A percentile compares a stretch with the other conserved stretches of the same genome.
These are phyloP conservation scores for Carlito syrichta DNA, from an alignment of 2,113 vertebrate species.

Conservation along the genomic window DNA sequence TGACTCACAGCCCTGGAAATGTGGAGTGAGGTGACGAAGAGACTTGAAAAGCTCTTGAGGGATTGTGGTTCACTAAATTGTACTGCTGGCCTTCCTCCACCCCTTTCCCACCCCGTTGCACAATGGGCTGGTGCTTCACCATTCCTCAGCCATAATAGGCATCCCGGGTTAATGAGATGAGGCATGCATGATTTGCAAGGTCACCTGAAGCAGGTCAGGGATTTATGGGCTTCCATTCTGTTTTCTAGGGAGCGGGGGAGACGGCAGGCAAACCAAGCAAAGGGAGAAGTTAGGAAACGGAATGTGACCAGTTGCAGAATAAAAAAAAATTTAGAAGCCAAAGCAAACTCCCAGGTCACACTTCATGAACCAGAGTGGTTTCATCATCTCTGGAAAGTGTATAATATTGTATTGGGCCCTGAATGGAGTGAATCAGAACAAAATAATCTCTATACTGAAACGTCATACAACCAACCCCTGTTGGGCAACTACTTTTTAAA, in stretches of 20 bases:
- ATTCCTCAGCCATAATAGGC: constrained; percentile 36
- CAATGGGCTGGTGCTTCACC: fast-evolving
- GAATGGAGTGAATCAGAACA: not conserved
- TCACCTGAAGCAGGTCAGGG: constrained; percentile 40
- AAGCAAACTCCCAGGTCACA: constrained; percentile 14
- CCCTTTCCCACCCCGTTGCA: fast-evolving
- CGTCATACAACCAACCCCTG: not conserved
- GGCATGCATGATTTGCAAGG: constrained; percentile 15
- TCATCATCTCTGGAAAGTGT: not conserved
- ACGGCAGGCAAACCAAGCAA: not conserved
- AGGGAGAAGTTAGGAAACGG: constrained; percentile 3
- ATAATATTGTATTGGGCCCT: not conserved
- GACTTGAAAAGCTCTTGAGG: not conserved
- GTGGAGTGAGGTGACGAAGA: not conserved
- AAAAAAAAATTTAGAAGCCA: not conserved
- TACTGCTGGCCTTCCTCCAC: fast-evolving
- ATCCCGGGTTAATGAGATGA: not conserved
- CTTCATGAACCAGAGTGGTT: constrained; percentile 42
- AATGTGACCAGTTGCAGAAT: constrained; percentile 9
- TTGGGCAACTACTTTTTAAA: not conserved
- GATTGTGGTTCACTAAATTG: not conserved
- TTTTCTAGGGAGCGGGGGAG: constrained; percentile 38
- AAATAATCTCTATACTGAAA: not conserved
- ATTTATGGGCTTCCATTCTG: constrained; percentile 46
- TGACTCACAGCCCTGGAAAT: not conserved